Base-by-base conservation (phyloP, 1,140 invertebrate genomes). In the Homarus americanus region DNA sequence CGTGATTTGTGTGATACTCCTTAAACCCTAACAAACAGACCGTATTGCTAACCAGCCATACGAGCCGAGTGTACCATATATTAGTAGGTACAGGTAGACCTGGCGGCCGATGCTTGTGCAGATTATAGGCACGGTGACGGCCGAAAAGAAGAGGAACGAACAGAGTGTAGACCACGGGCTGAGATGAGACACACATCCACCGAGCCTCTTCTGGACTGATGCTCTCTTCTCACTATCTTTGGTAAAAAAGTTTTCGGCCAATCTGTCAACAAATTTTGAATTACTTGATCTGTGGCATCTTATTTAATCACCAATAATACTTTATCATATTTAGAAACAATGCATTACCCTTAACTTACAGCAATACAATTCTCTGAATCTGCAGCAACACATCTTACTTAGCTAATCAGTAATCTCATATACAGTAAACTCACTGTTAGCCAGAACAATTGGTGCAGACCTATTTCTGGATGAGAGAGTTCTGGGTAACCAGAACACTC, bases 161-260 rank as follows among this genome's bases (percentile, higher is more conserved):
- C 85, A 89, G 12, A 92, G 73, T 17, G 91, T 92, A 10, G 91
- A 76, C 78, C 86, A 87, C 10, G 87, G 78, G 9, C 73, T 66
- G 32, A 92, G 34, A 15, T n/a, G 63, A n/a, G 80, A 80, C 17
- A 40, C 75, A 20, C 75, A 66, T 24, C 91, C 91, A 72, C 85
- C 44, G 9, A 87, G 32, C 41, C 78, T 72, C 49, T 82, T 53
- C 76, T 87, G 53, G 28, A 92, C 82, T 9, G 82, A 69, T 10
- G 76, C 41, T 40, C 80, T 32, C 17, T 58, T 36, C 41, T 76
- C 86, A 38, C 38, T 78, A 40, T 83, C 76, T 32, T n/a, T 66
- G 2, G 63, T 82, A 58, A 88, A 92, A 63, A 92, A 92, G 86
- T 87, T 83, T 63, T 87, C 84, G 28, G 82, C 91, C 72, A 92